These are phyloP conservation scores for Zeuzera pyrina DNA, from an alignment of 2,888 invertebrate species.

Conservation along the genomic window DNA sequence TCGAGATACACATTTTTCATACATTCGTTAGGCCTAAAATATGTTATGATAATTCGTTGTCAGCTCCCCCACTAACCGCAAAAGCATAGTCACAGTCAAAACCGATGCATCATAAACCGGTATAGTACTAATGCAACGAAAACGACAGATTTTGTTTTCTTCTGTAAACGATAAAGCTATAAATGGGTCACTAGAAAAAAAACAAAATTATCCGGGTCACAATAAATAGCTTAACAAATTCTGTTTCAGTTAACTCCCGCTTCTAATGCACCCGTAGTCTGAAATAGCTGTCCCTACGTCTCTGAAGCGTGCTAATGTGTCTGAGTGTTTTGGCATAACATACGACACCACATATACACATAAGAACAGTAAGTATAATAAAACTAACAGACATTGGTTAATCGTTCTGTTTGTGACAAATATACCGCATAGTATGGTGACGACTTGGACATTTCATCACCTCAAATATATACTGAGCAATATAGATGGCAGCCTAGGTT, in stretches of 20 bases:
- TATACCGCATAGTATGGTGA: constrained; percentile 26
- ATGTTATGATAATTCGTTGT: no score
- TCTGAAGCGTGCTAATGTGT: constrained; percentile 32
- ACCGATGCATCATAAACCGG: no score
- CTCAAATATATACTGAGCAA: no score
- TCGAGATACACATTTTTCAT: no score
- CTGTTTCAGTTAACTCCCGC: not conserved
- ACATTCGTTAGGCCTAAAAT: no score
- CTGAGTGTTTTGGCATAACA: constrained; percentile 40
- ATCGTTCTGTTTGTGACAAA: constrained; percentile 44
- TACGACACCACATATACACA: constrained; percentile 24
- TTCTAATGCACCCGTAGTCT: constrained; percentile 23
- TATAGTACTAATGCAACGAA: no score
- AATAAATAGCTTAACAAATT: constrained; percentile 19
- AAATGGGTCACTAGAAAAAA: no score
- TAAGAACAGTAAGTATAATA: constrained; percentile 23
- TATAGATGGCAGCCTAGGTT: not conserved
- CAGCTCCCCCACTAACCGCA: no score
- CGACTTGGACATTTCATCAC: constrained; percentile 24
- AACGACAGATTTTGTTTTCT: no score
- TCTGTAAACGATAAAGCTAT: no score
- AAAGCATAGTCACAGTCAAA: no score
- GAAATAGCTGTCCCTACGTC: constrained; percentile 39
- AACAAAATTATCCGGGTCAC: constrained; percentile 17
- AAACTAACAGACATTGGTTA: constrained; percentile 28